Evolutionary conservation across 2,888 invertebrate genomes (phyloP).

Genomic region (Drosophila algonquin): DNA sequence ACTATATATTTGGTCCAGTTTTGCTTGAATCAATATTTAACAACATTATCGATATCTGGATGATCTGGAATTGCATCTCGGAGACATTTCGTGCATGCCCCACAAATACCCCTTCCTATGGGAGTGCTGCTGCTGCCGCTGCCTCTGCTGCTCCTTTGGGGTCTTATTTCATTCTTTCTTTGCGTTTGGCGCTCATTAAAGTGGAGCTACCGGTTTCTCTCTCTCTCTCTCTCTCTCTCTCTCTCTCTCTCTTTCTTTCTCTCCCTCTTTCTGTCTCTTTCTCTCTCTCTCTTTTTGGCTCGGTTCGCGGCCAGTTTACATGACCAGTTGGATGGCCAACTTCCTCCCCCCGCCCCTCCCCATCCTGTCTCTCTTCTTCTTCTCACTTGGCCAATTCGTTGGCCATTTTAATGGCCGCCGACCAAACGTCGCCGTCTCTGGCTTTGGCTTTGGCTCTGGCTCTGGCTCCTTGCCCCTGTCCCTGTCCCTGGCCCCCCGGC

Average conservation of each 20-base stretch:
- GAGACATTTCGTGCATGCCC: background rate
- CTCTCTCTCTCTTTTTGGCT: conserved; percentile 1
- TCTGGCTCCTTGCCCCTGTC: conserved; percentile 9
- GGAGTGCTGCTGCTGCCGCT: conserved; percentile 20
- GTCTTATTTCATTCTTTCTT: conserved; percentile 31
- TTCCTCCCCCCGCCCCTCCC: conserved; percentile 9
- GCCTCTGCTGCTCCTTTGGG: conserved; percentile 33
- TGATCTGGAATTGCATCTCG: too few relatives aligned
- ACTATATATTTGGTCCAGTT: too few relatives aligned
- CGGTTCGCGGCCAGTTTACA: conserved; percentile 54
- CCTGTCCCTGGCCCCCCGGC: conserved; percentile 45
- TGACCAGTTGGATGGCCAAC: conserved; percentile 48
- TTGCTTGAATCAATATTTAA: too few relatives aligned
- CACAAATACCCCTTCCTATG: conserved; percentile 24
- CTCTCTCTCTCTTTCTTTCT: background rate
- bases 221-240: conserved; percentile 3
- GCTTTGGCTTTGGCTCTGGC: conserved; percentile 21
- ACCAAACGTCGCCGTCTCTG: conserved; percentile 51
- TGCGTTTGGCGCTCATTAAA: conserved; percentile 57
- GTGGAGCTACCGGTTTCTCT: conserved; percentile 70
- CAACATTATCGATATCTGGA: too few relatives aligned
- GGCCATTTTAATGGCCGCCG: conserved; percentile 78
- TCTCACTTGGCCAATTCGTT: conserved; percentile 60
- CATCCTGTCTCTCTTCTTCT: conserved; percentile 22
- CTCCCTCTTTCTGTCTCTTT: background rate